These are phyloP conservation scores for Hycleus cichorii DNA, from an alignment of 1,140 invertebrate genomes.

Conservation along the genomic window DNA sequence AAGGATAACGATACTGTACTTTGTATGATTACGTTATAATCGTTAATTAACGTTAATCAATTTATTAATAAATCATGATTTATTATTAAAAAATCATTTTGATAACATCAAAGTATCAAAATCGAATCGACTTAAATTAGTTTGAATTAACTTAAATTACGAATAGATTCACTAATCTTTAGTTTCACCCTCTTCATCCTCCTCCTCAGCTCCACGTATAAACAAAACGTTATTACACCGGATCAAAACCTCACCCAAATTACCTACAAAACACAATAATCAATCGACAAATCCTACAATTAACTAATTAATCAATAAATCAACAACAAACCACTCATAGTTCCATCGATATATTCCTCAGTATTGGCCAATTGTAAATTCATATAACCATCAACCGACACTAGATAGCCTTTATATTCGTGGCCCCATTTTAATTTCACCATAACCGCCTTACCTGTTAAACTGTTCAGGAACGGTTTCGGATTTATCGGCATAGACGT, in stretches of 20 bases:
- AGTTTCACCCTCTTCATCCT: slow-evolving; percentile 96
- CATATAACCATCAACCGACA: slow-evolving; percentile 99
- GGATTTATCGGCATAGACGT: slow-evolving; percentile 96
- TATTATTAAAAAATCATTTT: too few relatives aligned
- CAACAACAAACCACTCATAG: slow-evolving; percentile 56
- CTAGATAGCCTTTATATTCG: slow-evolving; percentile 96
- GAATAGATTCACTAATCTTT: slow-evolving; percentile 59
- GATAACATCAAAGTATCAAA: too few relatives aligned
- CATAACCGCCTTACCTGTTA: slow-evolving; percentile 95
- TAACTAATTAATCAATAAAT: background rate
- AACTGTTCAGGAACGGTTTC: slow-evolving; percentile 96
- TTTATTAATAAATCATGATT: too few relatives aligned
- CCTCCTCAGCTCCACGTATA: slow-evolving; percentile 91
- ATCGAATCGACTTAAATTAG: too few relatives aligned
- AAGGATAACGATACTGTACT: too few relatives aligned
- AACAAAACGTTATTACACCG: slow-evolving; percentile 99
- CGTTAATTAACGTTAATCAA: too few relatives aligned
- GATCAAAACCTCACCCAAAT: slow-evolving; percentile 94
- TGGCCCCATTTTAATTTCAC: slow-evolving; percentile 99
- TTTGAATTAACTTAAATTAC: too few relatives aligned
- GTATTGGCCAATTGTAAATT: slow-evolving; percentile 97
- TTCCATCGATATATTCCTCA: slow-evolving; percentile 95
- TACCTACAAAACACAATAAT: slow-evolving; percentile 50
- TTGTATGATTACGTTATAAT: too few relatives aligned
- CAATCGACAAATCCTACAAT: background rate